phyloP scores from a whole-genome alignment of 2,797 vertebrate species.

The Notamacropus eugenii region DNA sequence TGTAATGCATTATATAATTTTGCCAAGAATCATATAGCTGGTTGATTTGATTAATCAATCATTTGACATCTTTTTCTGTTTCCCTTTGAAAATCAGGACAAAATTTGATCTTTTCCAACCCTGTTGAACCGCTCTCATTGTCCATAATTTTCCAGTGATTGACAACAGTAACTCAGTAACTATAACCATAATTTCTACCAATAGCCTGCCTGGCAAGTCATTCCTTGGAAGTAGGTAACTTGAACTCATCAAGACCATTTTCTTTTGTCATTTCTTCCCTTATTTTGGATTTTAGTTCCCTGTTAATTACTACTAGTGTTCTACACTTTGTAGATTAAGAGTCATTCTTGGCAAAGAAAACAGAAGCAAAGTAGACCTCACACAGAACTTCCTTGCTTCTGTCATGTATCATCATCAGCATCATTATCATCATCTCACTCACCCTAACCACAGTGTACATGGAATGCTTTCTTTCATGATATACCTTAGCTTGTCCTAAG shows the following conservation, averaged over 20 bases:
- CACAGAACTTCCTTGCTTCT: neutral
- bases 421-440: neutral
- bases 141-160: neutral
- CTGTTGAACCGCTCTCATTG: neutral
- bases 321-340: neutral
- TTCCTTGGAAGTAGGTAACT: neutral
- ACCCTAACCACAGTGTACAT: neutral
- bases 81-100: neutral
- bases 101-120: neutral
- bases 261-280: neutral
- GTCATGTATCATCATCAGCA: neutral
- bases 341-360: neutral
- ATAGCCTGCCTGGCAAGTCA: neutral
- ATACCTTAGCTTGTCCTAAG: neutral
- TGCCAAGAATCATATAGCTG: neutral
- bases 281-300: neutral
- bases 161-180: neutral
- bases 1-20: neutral
- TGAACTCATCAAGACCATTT: neutral
- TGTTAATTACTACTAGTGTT: neutral
- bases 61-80: neutral
- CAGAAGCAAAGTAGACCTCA: neutral
- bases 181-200: neutral
- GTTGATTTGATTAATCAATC: neutral
- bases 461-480: neutral